phyloP scores from a whole-genome alignment of 2,888 invertebrate genomes.

The Dynastes tityus region DNA sequence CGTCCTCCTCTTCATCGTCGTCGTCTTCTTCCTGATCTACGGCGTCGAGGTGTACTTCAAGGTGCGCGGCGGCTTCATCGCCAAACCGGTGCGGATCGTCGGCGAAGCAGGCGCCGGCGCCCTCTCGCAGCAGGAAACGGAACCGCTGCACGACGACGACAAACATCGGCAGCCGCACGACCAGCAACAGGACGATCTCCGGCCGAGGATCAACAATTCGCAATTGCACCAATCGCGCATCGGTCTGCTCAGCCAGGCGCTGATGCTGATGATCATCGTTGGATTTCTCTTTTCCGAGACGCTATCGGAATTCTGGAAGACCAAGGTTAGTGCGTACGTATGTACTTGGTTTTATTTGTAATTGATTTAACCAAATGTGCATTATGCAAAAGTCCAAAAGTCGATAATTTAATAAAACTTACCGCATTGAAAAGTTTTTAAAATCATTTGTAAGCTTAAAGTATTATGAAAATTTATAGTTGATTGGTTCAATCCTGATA shows the following conservation, averaged over 20 bases:
- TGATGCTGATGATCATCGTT: slow-evolving; percentile 91
- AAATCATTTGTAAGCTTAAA: too few species aligned
- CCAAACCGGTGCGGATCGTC: slow-evolving; percentile 68
- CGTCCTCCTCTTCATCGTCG: slow-evolving; percentile 90
- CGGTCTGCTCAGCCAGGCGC: slow-evolving; percentile 90
- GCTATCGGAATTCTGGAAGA: slow-evolving; percentile 93
- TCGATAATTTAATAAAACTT: too few species aligned
- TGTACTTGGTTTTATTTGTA: too few species aligned
- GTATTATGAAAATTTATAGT: too few species aligned
- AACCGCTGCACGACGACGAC: slow-evolving; percentile 59
- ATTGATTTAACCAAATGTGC: too few species aligned
- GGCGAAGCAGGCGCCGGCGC: slow-evolving; percentile 43
- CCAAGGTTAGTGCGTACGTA: slow-evolving; percentile 73
- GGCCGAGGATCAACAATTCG: slow-evolving; percentile 80
- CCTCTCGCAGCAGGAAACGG: slow-evolving; percentile 59
- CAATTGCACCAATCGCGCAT: slow-evolving; percentile 93
- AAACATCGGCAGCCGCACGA: slow-evolving; percentile 59
- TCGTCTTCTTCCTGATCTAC: slow-evolving; percentile 93
- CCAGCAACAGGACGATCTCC: slow-evolving; percentile 58
- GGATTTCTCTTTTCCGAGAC: slow-evolving; percentile 94
- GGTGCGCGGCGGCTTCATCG: slow-evolving; percentile 89
- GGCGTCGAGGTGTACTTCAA: slow-evolving; percentile 96
- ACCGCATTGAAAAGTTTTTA: too few species aligned
- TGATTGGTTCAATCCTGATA: too few species aligned
- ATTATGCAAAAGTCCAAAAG: too few species aligned